Base-by-base conservation (phyloP, 37 sponge, comb jelly and placozoan species). In the Beroe forskalii region DNA sequence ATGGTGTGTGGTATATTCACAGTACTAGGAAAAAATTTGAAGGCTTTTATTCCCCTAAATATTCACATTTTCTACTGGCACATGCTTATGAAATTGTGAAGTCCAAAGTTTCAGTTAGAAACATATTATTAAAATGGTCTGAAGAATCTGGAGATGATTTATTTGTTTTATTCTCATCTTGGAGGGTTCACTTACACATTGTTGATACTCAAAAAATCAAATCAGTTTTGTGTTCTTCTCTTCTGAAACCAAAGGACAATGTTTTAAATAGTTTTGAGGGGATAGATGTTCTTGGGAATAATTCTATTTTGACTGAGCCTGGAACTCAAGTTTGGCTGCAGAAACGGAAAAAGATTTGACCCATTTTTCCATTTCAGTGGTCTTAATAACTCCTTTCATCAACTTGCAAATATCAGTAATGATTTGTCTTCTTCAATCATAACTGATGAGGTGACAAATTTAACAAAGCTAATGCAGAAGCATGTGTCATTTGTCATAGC, bases 21-120 rank as follows among this genome's bases (percentile, higher is more conserved):
- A 48, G 12, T 48, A 17, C 12, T 12, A 48, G 55, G 12, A 48
- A 48, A 17, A 48, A 48, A 12, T 48, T 48, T 12, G 12, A 48
- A 48, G 12, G 55, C 12, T 69, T 69, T 37, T 69, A 69, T 32
- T 69, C 37, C 32, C 72, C 72, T 33, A 32, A 32, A 32, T 69
- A 69, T 17, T 32, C 38, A 27, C 28, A 69, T 36, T 28, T 69
- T 17, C 32, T 69, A 12, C 38, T 69, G 36, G 72, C 72, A 32
- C 72, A 69, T 69, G 72, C 72, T 19, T 35, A 69, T 69, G 72
- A 69, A 69, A 27, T 69, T 69, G 72, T 36, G 36, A 69, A 69
- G 32, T 12, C 38, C 1, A 69, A 69, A 69, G 32, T 33, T 14
- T 20, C 72, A 32, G 27, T 35, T 36, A 36, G 17, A 33, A 37